A percentile compares a stretch with the other conserved stretches of the same genome.
Conservation (phyloP, 2,797 vertebrate genomes). For the Sus cebifrons region DNA sequence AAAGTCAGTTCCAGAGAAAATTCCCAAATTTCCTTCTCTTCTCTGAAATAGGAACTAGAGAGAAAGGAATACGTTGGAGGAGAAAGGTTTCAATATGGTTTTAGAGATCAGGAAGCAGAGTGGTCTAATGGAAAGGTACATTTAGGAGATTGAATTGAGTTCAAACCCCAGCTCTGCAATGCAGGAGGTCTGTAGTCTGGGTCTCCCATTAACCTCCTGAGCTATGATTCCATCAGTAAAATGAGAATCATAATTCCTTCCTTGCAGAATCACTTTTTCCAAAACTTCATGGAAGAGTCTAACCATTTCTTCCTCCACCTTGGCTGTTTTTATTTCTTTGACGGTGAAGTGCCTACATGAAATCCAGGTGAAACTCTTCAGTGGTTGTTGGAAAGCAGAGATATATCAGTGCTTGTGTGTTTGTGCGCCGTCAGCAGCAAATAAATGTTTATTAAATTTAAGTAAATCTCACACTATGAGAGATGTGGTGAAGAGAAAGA, state of each 20-base stretch:
- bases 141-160: neutral
- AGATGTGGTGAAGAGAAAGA: neutral
- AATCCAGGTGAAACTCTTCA: neutral
- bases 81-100: neutral
- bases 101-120: neutral
- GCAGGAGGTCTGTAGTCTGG: neutral
- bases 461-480: neutral
- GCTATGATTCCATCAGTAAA: neutral
- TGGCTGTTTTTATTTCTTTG: neutral
- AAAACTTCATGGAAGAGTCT: neutral
- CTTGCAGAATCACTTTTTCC: neutral
- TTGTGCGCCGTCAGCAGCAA: no score
- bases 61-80: neutral
- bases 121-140: neutral
- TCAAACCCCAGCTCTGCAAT: neutral
- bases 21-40: neutral
- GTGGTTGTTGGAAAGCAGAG: neutral
- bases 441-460: neutral
- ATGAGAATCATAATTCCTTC: neutral
- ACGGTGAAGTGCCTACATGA: neutral
- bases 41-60: neutral
- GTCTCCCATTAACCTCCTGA: neutral
- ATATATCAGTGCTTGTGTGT: neutral
- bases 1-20: neutral
- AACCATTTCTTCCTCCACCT: neutral